Base-by-base conservation (phyloP, 2,888 invertebrate species). In the Anoplius nigerrimus region DNA sequence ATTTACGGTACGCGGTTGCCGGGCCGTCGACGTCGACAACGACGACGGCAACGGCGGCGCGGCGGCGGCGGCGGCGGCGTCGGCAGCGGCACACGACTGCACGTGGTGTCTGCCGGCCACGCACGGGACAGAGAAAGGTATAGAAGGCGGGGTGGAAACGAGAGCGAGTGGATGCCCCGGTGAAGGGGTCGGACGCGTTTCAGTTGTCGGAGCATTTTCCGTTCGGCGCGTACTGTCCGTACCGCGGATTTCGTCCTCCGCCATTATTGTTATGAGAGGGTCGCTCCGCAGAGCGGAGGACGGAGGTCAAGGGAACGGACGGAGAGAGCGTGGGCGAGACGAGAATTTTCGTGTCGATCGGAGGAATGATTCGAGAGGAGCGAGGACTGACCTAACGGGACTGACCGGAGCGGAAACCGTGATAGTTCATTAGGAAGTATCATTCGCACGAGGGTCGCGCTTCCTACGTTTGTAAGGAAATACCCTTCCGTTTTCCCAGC, bases 21-120 rank as follows among this genome's bases (percentile, higher is more conserved):
- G 72, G 66, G 78, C 69, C 72, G n/a, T n/a, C n/a, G n/a, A n/a
- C n/a, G n/a, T n/a, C n/a, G n/a, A n/a, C n/a, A n/a, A n/a, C n/a
- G n/a, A n/a, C n/a, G n/a, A n/a, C n/a, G n/a, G n/a, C n/a, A n/a
- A n/a, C n/a, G n/a, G n/a, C n/a, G n/a, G n/a, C n/a, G n/a, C n/a
- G n/a, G n/a, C n/a, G n/a, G n/a, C n/a, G n/a, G n/a, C n/a, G n/a
- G n/a, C n/a, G n/a, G n/a, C n/a, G n/a, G n/a, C n/a, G n/a, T n/a
- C n/a, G 67, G 61, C 24, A 24, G 24, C 34, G 70, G 63, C 64
- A 64, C 63, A 60, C 72, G 63, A 20, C 46, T 74, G 72, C 73
- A 81, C 80, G 81, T 82, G 81, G 81, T 71, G 75, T 75, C 72
- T 74, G 69, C 61, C 60, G 64, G 62, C 52, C 64, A 71, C 56